Evolutionary conservation across 2,113 vertebrate species (phyloP).

Genomic region (Oreochromis tanganicae): DNA sequence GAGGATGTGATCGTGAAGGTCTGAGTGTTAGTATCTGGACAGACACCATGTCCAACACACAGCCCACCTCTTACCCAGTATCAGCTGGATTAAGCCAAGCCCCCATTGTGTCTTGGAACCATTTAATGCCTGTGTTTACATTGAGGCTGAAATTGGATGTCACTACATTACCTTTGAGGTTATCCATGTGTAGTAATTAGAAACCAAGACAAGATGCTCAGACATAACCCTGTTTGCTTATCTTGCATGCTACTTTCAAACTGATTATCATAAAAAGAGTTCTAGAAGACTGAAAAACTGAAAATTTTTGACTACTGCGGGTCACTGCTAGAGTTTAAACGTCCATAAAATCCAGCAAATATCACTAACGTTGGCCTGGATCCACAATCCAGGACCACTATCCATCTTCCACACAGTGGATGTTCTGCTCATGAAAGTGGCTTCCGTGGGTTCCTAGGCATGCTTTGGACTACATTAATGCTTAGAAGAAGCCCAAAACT

Average conservation of each 20-base stretch:
- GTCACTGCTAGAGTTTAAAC: background rate
- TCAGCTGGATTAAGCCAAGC: background rate
- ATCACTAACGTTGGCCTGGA: background rate
- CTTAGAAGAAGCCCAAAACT: background rate
- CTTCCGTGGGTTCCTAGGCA: fast-evolving
- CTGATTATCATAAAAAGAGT: background rate
- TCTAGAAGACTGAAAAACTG: background rate
- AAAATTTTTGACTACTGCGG: fast-evolving
- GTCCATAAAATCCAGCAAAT: background rate
- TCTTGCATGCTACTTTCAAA: background rate
- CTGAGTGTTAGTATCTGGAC: background rate
- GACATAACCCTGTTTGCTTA: background rate
- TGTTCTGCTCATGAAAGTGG: background rate
- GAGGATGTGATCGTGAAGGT: background rate
- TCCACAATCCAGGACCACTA: background rate
- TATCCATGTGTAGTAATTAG: background rate
- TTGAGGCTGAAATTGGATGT: background rate
- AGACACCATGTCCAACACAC: background rate
- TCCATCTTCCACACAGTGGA: background rate
- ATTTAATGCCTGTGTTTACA: background rate
- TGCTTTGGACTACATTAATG: background rate
- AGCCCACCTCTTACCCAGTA: background rate
- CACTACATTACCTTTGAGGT: background rate
- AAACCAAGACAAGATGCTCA: background rate
- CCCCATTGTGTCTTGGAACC: background rate